A percentile compares a stretch with the other conserved stretches of the same genome.
phyloP scores from a whole-genome alignment of 64 coral and sea anemone species.

The Anthopleura sola region DNA sequence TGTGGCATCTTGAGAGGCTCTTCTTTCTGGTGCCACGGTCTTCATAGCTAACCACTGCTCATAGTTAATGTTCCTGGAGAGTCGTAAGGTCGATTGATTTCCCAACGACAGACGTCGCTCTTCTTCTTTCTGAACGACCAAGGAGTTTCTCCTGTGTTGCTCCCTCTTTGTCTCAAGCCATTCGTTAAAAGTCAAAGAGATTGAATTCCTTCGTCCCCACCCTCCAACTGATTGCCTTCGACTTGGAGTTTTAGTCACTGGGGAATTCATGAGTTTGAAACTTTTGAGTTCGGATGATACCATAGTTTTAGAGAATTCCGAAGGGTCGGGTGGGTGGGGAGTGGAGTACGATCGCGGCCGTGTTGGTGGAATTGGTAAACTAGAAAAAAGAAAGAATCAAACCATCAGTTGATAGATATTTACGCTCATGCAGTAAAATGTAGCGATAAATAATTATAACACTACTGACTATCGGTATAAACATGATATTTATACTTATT shows the following conservation, averaged over 20 bases:
- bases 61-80: constrained; percentile 1
- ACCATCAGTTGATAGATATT: not conserved
- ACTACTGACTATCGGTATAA: too few relatives aligned
- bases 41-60: constrained; percentile 14
- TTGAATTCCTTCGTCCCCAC: not conserved
- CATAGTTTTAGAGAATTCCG: not conserved
- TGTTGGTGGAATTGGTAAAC: not conserved
- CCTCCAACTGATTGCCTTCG: not conserved
- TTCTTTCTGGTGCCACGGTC: not conserved
- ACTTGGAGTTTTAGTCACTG: not conserved
- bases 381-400: not conserved
- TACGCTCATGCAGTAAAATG: too few relatives aligned
- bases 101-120: not conserved
- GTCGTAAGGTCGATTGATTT: not conserved
- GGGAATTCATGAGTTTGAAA: not conserved
- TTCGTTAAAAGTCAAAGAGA: not conserved
- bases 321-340: not conserved
- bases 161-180: constrained; percentile 8
- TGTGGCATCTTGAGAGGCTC: not conserved
- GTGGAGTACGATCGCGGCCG: not conserved
- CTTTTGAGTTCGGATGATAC: not conserved
- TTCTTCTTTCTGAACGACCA: not conserved
- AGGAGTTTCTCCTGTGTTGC: not conserved
- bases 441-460: too few relatives aligned
- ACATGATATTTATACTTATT: too few relatives aligned